Base-by-base conservation (phyloP, 2,113 vertebrate species). In the Sarotherodon lohbergeri region DNA sequence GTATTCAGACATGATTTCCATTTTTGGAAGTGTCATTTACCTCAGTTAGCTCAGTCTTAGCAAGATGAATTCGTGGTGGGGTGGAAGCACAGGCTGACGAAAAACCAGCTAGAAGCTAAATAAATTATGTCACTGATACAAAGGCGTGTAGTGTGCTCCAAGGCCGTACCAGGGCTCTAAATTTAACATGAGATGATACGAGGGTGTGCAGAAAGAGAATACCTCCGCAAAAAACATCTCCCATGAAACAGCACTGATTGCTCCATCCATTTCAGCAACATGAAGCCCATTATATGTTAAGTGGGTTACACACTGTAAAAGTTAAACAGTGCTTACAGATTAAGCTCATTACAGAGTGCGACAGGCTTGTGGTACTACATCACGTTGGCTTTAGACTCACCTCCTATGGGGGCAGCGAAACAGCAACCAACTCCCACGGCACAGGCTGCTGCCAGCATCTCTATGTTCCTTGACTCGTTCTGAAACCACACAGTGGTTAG, bases 361-460 rank as follows among this genome's bases (percentile, higher is more conserved):
- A 19, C 41, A 50, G 22, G 3, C 13, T 57, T 81, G 1, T 54
- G 27, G n/a, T 63, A 56, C 7, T 27, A 27, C 10, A 56, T 71
- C 7, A 50, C 6, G 32, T 39, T 36, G 22, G 41, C 9, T 32
- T 61, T 32, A 43, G 68, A 83, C 97, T 96, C 94, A 98, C 98
- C 98, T 97, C 98, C 98, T 0, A 99, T 98, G 5, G 98, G 98
- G 2, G 98, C 97, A 0, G 98, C 98, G 2, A 99, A 99, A 90
- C 98, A 99, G 95, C 98, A 98, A 78, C 98, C 98, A 1, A 99
- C 97, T 10, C 98, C 98, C 2, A 99, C 99, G 0, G 98, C 98
- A 1, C 98, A 98, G 83, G 98, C 98, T 0, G 97, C 97, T 0
- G 98, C 97, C 96, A 99, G 95, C 98, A 99, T 98, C 96, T 99